Evolutionary conservation across 1,140 invertebrate genomes (phyloP), one percentile per base, ranked within the genome.

Genomic region (Anastatus disparis): DNA sequence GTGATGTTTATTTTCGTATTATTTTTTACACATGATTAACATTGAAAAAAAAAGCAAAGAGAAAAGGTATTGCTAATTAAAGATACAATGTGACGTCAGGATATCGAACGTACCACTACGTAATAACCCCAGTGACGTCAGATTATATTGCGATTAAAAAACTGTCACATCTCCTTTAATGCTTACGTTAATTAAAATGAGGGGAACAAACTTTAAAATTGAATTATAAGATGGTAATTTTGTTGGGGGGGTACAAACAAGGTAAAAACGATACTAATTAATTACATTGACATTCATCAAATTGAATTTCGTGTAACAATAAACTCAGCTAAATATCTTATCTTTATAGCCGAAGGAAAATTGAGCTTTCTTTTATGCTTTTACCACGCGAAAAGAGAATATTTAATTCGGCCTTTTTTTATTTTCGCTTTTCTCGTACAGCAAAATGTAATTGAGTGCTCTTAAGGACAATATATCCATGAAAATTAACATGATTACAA

Each of bases 171-270:
- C 29, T 13, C 61, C 44, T 38, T 63, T 63, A 50, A 63, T 52
- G 35, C 48, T 31, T n/a, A 22, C 20, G 35, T 50, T 44, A 13
- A n/a, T n/a, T n/a, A n/a, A n/a, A n/a, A n/a, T 13, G 27, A 52
- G 26, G 15, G 13, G 3, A 29, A 9, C 3, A 10, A 55, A 22
- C n/a, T 31, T 55, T 55, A 55, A 8, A 44, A 42, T 59, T 26
- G 15, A 59, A 59, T 59, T 59, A 44, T n/a, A n/a, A n/a, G 56
- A 20, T 24, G 22, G 38, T 26, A 59, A 59, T 59, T 59, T 59
- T n/a, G n/a, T n/a, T n/a, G 56, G 3, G 22, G 10, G 56, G 15
- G 13, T 35, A 55, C 35, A 55, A 29, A 35, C 17, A 13, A 17
- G 20, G n/a, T n/a, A n/a, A n/a, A n/a, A n/a, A 29, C 12, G 15